A percentile compares a stretch with the other conserved stretches of the same genome.
Conservation (phyloP, 2,797 vertebrate species). For the Gymnodraco acuticeps region DNA sequence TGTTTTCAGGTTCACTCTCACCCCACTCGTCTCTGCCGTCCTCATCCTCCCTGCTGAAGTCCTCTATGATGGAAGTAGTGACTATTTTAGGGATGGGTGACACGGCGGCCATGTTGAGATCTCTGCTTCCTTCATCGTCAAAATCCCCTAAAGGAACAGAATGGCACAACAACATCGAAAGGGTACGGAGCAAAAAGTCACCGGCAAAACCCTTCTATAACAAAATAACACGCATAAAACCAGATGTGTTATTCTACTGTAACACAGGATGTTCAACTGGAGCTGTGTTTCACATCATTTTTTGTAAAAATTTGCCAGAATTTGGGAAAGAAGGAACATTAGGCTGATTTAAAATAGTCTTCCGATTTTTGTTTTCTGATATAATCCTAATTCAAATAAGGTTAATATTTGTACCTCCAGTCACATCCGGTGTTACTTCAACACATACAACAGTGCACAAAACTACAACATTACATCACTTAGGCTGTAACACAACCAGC, state of each 20-base stretch:
- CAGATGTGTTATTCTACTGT: slow-evolving; percentile 10
- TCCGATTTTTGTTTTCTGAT: background rate
- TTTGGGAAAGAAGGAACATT: no score
- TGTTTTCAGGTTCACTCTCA: slow-evolving; percentile 29
- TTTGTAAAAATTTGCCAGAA: background rate
- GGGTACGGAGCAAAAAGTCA: background rate
- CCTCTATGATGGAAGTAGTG: slow-evolving; percentile 83
- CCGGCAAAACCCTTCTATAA: background rate
- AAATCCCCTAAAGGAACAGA: slow-evolving; percentile 47
- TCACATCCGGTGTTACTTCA: slow-evolving; percentile 32
- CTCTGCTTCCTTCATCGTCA: slow-evolving; percentile 69
- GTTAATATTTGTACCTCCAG: background rate
- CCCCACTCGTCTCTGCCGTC: slow-evolving; percentile 75
- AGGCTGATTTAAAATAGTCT: background rate
- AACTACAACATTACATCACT: slow-evolving; percentile 12
- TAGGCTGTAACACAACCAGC: background rate
- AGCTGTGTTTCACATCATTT: background rate
- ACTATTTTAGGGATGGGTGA: slow-evolving; percentile 84
- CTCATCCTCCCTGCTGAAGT: slow-evolving; percentile 71
- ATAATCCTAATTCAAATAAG: background rate
- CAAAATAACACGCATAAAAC: background rate
- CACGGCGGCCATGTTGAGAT: slow-evolving; percentile 69
- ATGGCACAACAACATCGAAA: slow-evolving; percentile 1
- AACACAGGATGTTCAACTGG: slow-evolving; percentile 6
- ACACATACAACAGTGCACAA: background rate